phyloP scores from a whole-genome alignment of 1,140 invertebrate genomes.

The Magallana gigas region DNA sequence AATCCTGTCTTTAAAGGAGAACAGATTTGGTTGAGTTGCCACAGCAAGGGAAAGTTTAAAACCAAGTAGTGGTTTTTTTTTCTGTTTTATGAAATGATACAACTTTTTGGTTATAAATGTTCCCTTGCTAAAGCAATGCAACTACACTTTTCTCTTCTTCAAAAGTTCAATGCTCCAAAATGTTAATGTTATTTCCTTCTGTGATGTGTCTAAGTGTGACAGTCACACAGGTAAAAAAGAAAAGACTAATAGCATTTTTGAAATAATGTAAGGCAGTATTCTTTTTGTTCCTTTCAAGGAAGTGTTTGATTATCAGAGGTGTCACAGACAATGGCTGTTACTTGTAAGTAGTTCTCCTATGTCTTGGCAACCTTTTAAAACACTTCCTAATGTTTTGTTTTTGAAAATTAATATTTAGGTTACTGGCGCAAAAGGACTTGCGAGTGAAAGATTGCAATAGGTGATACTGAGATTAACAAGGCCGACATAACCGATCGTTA shows the following conservation, averaged over 20 bases:
- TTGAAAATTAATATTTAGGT: not conserved
- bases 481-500: not conserved
- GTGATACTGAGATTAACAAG: not conserved
- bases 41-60: not conserved
- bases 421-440: not conserved
- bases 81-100: not conserved
- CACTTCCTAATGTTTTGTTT: conserved; percentile 24
- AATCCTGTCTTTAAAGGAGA: not conserved
- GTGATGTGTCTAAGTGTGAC: too few species aligned
- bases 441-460: not conserved
- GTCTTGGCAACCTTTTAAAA: not conserved
- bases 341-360: conserved; percentile 3
- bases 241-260: too few species aligned
- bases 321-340: not conserved
- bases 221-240: too few species aligned
- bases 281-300: conserved; percentile 31
- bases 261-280: not conserved
- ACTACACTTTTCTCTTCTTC: conserved; percentile 1
- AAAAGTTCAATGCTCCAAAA: not conserved
- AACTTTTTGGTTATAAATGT: not conserved
- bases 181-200: too few species aligned
- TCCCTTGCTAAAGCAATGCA: not conserved
- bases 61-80: not conserved
- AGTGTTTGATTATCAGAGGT: conserved; percentile 5
- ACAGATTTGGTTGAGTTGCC: not conserved